These are phyloP conservation scores for Anoplopoma fimbria DNA, from an alignment of 2,113 vertebrate genomes.

Conservation along the genomic window DNA sequence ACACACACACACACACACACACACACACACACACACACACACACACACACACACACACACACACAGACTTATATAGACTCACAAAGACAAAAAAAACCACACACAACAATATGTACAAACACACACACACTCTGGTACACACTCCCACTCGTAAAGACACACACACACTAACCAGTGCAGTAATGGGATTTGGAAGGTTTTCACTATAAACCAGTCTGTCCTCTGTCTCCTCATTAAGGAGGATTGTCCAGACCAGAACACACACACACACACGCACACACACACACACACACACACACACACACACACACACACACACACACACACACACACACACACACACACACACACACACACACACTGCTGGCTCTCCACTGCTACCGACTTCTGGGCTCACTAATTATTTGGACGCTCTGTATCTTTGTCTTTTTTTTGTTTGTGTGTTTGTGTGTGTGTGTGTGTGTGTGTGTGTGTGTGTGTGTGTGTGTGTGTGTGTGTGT, in stretches of 20 bases:
- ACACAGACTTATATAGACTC: conserved; percentile 25
- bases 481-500: conserved; percentile 25
- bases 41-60: conserved; percentile 18
- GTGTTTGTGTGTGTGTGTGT: conserved; percentile 4
- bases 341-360: conserved; percentile 2
- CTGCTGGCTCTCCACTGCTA: conserved; percentile 44
- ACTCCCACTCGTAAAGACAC: conserved; percentile 32
- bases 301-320: conserved; percentile 35
- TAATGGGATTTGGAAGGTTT: conserved; percentile 80
- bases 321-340: conserved; percentile 13
- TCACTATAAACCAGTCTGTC: conserved; percentile 74
- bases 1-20: conserved; percentile 47
- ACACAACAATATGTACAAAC: conserved; percentile 23
- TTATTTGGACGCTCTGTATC: conserved; percentile 66
- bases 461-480: conserved; percentile 14
- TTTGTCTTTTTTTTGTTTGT: conserved; percentile 15
- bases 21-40: conserved; percentile 33
- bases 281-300: conserved; percentile 42
- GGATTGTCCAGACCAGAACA: conserved; percentile 36
- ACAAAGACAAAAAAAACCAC: conserved; percentile 31
- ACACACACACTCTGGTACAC: conserved; percentile 28
- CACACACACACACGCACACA: conserved; percentile 40
- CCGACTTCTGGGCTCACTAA: conserved; percentile 68
- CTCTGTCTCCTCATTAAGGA: conserved; percentile 74
- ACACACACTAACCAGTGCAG: conserved; percentile 69